These are phyloP conservation scores for Antennarius maculatus DNA, from an alignment of 2,797 vertebrate genomes.

Conservation along the genomic window DNA sequence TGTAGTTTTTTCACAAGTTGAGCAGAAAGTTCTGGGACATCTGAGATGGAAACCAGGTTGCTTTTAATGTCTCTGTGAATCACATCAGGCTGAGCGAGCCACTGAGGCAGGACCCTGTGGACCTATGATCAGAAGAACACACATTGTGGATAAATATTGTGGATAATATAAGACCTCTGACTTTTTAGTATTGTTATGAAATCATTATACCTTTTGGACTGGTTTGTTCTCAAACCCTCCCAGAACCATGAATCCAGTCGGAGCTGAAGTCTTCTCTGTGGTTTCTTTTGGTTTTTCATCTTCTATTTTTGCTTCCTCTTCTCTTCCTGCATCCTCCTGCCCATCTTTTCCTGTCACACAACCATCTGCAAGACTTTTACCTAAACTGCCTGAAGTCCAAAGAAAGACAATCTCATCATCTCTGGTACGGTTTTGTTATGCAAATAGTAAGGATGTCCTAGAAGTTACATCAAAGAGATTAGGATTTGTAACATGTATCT, in stretches of 20 bases:
- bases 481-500: no score
- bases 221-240: conserved; percentile 83
- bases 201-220: conserved; percentile 82
- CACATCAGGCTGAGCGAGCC: conserved; percentile 88
- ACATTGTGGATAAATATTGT: neutral
- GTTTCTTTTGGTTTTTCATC: conserved; percentile 12
- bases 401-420: neutral
- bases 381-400: conserved; percentile 16
- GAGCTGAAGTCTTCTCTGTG: conserved; percentile 20
- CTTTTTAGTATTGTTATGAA: accelerated
- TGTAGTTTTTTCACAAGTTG: conserved; percentile 83
- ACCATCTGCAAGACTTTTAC: conserved; percentile 6
- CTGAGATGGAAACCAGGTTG: conserved; percentile 79
- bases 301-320: conserved; percentile 20
- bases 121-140: conserved; percentile 75
- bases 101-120: conserved; percentile 87
- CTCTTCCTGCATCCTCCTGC: conserved; percentile 8
- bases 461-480: neutral
- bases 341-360: neutral
- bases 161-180: no score
- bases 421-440: neutral
- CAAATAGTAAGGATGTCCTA: neutral
- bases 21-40: conserved; percentile 82
- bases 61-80: conserved; percentile 85
- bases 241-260: conserved; percentile 75